These are phyloP conservation scores for Apteryx owenii DNA, from an alignment of 2,113 vertebrate species.

Conservation along the genomic window DNA sequence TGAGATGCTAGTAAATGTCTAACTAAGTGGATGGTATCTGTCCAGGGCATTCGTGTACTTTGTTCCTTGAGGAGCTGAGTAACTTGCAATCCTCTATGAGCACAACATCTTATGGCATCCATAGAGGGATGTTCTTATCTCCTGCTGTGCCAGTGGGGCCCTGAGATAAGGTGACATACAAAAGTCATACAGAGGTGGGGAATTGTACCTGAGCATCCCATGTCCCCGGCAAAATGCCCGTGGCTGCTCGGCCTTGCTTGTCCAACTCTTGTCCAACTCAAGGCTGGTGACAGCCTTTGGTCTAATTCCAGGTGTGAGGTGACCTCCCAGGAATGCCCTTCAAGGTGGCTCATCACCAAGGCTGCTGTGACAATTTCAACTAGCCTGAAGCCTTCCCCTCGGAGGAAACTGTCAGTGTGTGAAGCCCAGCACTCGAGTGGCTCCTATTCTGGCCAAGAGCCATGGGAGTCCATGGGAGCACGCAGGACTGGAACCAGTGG, in stretches of 20 bases:
- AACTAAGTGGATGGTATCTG: neutral
- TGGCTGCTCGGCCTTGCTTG: neutral
- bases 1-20: neutral
- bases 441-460: neutral
- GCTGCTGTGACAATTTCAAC: neutral
- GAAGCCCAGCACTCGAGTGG: neutral
- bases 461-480: accelerated
- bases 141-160: neutral
- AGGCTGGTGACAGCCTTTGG: neutral
- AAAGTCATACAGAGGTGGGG: neutral
- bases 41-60: neutral
- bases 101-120: neutral
- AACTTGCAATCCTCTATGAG: accelerated
- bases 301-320: neutral
- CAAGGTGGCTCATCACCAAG: neutral
- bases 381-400: neutral
- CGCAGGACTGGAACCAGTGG: neutral
- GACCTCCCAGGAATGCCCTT: neutral
- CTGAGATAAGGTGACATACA: neutral
- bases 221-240: neutral
- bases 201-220: accelerated
- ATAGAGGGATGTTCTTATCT: neutral
- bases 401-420: accelerated
- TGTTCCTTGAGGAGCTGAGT: neutral
- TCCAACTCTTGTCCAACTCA: neutral